Conservation (phyloP, 1,140 invertebrate species). For the Drosophila athabasca region DNA sequence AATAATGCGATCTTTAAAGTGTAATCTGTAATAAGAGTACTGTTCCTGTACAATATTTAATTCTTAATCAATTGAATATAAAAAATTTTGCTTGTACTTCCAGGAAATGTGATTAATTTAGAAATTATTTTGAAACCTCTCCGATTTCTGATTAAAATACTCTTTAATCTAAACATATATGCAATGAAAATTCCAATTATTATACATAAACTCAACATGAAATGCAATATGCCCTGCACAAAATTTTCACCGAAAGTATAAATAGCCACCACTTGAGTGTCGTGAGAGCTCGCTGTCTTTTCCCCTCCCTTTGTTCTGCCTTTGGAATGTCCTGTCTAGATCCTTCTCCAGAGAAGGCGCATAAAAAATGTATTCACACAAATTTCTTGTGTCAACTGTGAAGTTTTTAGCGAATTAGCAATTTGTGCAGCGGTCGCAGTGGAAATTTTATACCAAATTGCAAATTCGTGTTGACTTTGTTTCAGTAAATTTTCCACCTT, state of each 20-base stretch:
- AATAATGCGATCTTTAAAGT: too few species aligned
- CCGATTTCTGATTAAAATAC: too few species aligned
- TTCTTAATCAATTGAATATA: too few species aligned
- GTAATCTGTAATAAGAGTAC: too few species aligned
- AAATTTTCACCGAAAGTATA: too few species aligned
- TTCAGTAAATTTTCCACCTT: constrained; percentile 41
- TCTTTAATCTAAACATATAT: too few species aligned
- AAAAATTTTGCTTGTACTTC: too few species aligned
- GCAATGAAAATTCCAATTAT: too few species aligned
- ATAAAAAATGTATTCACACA: constrained; percentile 68
- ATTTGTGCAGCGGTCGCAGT: constrained; percentile 57
- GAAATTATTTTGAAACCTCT: too few species aligned
- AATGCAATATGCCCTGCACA: background rate
- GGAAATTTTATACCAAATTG: constrained; percentile 70
- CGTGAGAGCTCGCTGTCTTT: background rate
- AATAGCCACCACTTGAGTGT: constrained; percentile 15
- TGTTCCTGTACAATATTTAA: too few species aligned
- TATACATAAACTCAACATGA: background rate
- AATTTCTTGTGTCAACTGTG: constrained; percentile 72
- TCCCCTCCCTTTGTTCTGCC: background rate
- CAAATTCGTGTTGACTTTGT: constrained; percentile 71
- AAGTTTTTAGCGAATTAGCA: constrained; percentile 61
- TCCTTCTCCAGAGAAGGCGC: constrained; percentile 17
- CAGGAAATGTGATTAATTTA: too few species aligned
- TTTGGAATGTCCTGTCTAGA: background rate